These are phyloP conservation scores for Liposcelis brunnea DNA, from an alignment of 2,888 invertebrate genomes.

Conservation along the genomic window DNA sequence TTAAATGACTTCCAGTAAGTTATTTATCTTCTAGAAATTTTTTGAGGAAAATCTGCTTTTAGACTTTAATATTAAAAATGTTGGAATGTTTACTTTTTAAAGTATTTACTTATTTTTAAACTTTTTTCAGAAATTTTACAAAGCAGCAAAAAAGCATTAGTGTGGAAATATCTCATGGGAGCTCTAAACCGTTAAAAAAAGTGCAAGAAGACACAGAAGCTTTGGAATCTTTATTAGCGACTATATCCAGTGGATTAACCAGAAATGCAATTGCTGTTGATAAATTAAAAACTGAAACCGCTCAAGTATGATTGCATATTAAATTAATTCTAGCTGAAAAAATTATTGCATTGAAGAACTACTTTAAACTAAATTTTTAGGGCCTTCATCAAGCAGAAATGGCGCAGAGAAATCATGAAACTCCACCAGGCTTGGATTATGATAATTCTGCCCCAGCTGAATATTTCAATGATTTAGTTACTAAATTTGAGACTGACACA, in stretches of 20 bases:
- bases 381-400: conserved; percentile 54
- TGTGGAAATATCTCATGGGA: conserved; percentile 62
- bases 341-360: background rate
- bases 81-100: background rate
- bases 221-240: conserved; percentile 38
- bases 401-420: conserved; percentile 60
- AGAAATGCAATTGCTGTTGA: conserved; percentile 40
- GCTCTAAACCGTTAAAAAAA: conserved; percentile 40
- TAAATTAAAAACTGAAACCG: conserved; percentile 53
- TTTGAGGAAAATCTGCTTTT: no score
- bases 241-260: conserved; percentile 43
- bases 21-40: conserved; percentile 1
- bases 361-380: conserved; percentile 17
- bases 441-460: conserved; percentile 54
- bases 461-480: conserved; percentile 50
- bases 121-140: conserved; percentile 41
- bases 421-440: conserved; percentile 54
- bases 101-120: conserved; percentile 4
- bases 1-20: conserved; percentile 60
- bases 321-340: background rate
- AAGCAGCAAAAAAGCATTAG: conserved; percentile 69
- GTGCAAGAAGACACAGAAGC: conserved; percentile 44
- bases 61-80: conserved; percentile 3
- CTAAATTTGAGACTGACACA: conserved; percentile 52
- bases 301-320: conserved; percentile 29